These are phyloP conservation scores for Hypomecis atomaria DNA, from an alignment of 2,888 invertebrate genomes.

Conservation along the genomic window DNA sequence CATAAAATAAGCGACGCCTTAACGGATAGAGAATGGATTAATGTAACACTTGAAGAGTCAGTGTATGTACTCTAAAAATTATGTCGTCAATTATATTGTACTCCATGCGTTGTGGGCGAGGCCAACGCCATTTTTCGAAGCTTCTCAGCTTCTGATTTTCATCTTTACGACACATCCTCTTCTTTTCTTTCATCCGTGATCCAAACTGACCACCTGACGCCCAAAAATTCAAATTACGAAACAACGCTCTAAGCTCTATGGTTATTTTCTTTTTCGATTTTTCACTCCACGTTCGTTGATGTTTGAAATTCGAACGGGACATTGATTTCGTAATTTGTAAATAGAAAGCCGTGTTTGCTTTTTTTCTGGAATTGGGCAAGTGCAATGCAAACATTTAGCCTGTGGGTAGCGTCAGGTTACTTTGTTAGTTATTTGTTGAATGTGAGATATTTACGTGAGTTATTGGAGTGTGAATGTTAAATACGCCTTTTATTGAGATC, in stretches of 20 bases:
- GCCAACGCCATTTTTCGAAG: too few relatives aligned
- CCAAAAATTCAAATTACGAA: conserved; percentile 41
- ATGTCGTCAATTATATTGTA: too few relatives aligned
- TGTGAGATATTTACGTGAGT: conserved; percentile 10
- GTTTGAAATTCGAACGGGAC: conserved; percentile 47
- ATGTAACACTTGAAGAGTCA: too few relatives aligned
- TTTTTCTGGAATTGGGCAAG: conserved; percentile 32
- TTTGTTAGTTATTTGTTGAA: conserved; percentile 28
- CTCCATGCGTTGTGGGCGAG: too few relatives aligned
- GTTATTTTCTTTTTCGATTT: conserved; percentile 6
- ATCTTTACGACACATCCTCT: too few relatives aligned
- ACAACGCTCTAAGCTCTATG: conserved; percentile 16
- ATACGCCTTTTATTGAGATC: conserved; percentile 35
- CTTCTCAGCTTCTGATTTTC: too few relatives aligned
- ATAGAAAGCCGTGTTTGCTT: conserved; percentile 43
- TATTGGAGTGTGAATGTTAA: conserved; percentile 34
- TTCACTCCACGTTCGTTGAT: conserved; percentile 25
- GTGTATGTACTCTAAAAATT: too few relatives aligned
- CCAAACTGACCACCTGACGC: conserved; percentile 35
- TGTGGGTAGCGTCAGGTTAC: conserved; percentile 14
- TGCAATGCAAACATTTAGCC: conserved; percentile 26
- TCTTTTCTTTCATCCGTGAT: too few relatives aligned
- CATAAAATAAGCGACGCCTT: too few relatives aligned
- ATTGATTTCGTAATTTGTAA: conserved; percentile 41
- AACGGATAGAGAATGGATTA: too few relatives aligned